phyloP scores from a whole-genome alignment of 2,888 invertebrate species.

The Leptinotarsa rubiginosa region DNA sequence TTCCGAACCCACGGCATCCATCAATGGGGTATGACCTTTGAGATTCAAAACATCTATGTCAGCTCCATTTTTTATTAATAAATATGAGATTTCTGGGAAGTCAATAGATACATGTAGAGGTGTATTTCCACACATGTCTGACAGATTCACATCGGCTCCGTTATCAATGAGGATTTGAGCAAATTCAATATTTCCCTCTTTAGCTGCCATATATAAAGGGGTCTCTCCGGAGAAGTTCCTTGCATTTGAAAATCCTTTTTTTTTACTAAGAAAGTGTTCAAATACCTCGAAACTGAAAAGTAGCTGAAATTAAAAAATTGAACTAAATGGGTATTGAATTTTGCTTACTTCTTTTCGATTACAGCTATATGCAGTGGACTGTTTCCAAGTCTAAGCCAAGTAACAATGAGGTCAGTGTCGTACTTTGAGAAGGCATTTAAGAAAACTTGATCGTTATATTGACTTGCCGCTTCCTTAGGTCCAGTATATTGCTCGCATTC shows the following conservation, averaged over 20 bases:
- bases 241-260: slow-evolving; percentile 49
- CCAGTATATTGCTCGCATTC: too few relatives aligned
- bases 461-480: not conserved
- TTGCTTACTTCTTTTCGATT: slow-evolving; percentile 35
- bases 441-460: not conserved
- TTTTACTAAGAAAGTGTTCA: slow-evolving; percentile 9
- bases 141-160: slow-evolving; percentile 53
- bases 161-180: slow-evolving; percentile 49
- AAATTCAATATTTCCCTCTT: slow-evolving; percentile 38
- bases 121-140: slow-evolving; percentile 44
- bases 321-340: slow-evolving; percentile 49
- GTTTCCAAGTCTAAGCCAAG: slow-evolving; percentile 51
- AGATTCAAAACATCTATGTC: slow-evolving; percentile 51
- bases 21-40: slow-evolving; percentile 53
- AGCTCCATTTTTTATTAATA: slow-evolving; percentile 54
- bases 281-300: too few relatives aligned
- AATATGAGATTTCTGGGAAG: slow-evolving; percentile 43
- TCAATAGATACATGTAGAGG: slow-evolving; percentile 54
- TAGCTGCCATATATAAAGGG: slow-evolving; percentile 49
- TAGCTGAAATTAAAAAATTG: slow-evolving; percentile 45
- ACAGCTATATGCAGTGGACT: slow-evolving; percentile 54
- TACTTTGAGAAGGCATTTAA: not conserved
- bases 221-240: slow-evolving; percentile 54
- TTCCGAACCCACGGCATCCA: slow-evolving; percentile 48
- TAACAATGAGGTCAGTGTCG: slow-evolving; percentile 31